These are phyloP conservation scores for Brachylomia viminalis DNA, from an alignment of 2,888 invertebrate genomes.

Conservation along the genomic window DNA sequence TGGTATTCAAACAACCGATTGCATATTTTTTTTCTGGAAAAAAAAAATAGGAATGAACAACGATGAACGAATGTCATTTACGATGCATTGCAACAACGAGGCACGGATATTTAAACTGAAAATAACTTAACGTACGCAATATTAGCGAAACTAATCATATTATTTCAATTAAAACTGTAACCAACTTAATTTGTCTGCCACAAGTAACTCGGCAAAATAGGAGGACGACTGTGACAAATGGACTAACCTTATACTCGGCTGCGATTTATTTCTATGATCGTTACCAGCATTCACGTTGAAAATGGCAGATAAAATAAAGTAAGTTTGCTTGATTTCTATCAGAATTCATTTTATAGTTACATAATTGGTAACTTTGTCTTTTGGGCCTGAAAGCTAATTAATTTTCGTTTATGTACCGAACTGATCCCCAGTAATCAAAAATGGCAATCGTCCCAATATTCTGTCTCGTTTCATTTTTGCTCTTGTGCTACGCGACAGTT, in stretches of 20 bases:
- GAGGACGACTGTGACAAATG: conserved; percentile 33
- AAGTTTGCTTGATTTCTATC: conserved; percentile 40
- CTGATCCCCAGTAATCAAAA: conserved; percentile 31
- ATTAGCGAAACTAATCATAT: not conserved
- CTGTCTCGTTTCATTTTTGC: conserved; percentile 1
- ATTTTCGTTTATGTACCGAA: conserved; percentile 3
- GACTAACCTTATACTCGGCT: conserved; percentile 66
- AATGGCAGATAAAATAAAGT: conserved; percentile 87
- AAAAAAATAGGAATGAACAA: too few relatives aligned
- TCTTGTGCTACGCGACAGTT: not conserved
- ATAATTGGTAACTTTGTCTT: not conserved
- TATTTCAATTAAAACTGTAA: not conserved
- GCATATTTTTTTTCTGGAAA: too few relatives aligned
- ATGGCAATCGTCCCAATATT: conserved; percentile 33
- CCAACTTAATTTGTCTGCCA: conserved; percentile 12
- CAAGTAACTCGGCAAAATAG: not conserved
- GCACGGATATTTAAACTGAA: conserved; percentile 24
- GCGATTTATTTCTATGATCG: conserved; percentile 38
- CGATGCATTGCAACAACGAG: conserved; percentile 48
- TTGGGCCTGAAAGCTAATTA: not conserved
- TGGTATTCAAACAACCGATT: conserved; percentile 3
- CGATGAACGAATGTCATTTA: not conserved
- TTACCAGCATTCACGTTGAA: conserved; percentile 45
- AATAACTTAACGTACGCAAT: conserved; percentile 9
- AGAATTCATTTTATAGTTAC: not conserved